Evolutionary conservation across 2,888 invertebrate species (phyloP).

Genomic region (Drosophila robusta): DNA sequence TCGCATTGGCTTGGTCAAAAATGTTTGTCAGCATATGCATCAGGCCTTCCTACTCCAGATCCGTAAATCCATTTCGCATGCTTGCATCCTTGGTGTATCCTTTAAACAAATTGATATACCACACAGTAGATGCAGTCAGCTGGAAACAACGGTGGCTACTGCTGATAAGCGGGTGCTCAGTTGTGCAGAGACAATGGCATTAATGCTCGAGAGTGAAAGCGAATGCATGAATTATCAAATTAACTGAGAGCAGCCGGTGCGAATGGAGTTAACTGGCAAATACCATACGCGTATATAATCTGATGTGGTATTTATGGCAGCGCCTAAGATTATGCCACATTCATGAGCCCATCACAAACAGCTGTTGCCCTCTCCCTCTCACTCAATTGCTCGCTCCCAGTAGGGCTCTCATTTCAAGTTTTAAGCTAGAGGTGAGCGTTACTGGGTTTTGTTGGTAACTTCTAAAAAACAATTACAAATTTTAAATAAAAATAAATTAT

Average conservation of each 20-base stretch:
- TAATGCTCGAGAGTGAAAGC: conserved; percentile 41
- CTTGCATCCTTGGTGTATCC: conserved; percentile 41
- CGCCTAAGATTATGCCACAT: conserved; percentile 49
- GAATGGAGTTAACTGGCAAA: background rate
- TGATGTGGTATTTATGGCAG: background rate
- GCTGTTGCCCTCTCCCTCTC: conserved; percentile 30
- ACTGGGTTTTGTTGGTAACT: background rate
- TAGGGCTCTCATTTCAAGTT: conserved; percentile 51
- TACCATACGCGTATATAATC: background rate
- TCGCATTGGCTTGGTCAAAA: conserved; percentile 15
- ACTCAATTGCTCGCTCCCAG: conserved; percentile 4
- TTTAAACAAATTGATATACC: conserved; percentile 56
- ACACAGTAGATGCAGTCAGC: conserved; percentile 60
- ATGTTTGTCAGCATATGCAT: conserved; percentile 21
- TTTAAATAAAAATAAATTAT: no score
- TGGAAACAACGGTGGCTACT: conserved; percentile 64
- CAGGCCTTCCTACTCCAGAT: background rate
- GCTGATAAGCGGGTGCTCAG: conserved; percentile 52
- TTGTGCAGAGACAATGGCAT: conserved; percentile 52
- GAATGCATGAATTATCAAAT: conserved; percentile 31
- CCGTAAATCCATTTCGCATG: background rate
- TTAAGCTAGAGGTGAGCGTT: conserved; percentile 43
- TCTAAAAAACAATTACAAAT: background rate
- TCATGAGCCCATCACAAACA: conserved; percentile 3
- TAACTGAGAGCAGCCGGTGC: conserved; percentile 17